These are phyloP conservation scores for Synergus japonicus DNA, from an alignment of 2,888 invertebrate species.

Conservation along the genomic window DNA sequence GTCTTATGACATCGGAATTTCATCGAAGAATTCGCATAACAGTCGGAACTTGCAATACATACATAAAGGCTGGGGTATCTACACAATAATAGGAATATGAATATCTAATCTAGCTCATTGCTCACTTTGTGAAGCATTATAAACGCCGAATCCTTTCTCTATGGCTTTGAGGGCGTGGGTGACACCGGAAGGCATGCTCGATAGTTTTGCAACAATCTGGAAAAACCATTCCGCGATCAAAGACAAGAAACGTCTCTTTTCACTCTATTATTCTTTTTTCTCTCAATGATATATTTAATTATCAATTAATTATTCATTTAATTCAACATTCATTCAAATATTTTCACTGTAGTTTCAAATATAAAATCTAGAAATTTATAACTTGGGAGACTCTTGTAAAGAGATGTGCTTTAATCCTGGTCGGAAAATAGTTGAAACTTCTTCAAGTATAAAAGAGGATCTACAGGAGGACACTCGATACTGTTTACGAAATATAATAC, in stretches of 20 bases:
- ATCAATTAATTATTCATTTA: too few relatives aligned
- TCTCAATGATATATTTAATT: neutral
- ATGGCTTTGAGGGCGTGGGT: slow-evolving; percentile 30
- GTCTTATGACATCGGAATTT: slow-evolving; percentile 38
- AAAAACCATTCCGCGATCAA: neutral
- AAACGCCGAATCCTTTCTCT: slow-evolving; percentile 23
- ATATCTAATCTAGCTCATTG: slow-evolving; percentile 15
- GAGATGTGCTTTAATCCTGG: neutral
- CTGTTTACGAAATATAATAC: slow-evolving; percentile 28
- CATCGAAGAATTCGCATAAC: slow-evolving; percentile 23
- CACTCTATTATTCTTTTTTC: neutral
- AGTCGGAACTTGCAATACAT: slow-evolving; percentile 9
- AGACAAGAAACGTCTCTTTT: neutral
- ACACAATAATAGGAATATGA: slow-evolving; percentile 3
- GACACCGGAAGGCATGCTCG: slow-evolving; percentile 25
- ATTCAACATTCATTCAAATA: neutral
- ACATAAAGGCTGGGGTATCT: neutral
- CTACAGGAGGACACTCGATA: slow-evolving; percentile 4
- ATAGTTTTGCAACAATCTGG: slow-evolving; percentile 31
- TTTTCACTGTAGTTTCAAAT: neutral
- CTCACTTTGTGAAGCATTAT: slow-evolving; percentile 24
- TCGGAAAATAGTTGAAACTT: neutral
- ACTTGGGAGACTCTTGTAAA: neutral
- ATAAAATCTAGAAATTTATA: slow-evolving; percentile 1
- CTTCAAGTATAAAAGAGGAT: slow-evolving; percentile 6